Evolutionary conservation across 2,113 vertebrate genomes (phyloP).

Genomic region (Cebus imitator): DNA sequence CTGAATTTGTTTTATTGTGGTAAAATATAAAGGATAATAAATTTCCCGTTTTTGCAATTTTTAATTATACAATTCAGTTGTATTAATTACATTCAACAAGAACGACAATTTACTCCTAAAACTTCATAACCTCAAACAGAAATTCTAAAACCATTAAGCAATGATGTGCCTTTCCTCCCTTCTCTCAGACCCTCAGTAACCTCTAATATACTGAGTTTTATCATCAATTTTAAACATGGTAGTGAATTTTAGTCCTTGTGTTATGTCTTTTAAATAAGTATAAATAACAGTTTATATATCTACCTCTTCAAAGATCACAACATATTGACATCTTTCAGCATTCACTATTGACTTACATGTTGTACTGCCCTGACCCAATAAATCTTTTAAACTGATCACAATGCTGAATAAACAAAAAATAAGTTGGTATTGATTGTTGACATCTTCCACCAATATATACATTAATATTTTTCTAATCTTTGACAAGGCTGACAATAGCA

Average conservation of each 20-base stretch:
- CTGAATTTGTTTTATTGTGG: background rate
- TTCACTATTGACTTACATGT: background rate
- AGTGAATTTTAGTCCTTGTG: background rate
- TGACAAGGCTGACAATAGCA: too few relatives aligned
- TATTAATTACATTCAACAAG: background rate
- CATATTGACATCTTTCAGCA: background rate
- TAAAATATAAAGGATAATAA: background rate
- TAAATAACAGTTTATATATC: background rate
- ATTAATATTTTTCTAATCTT: background rate
- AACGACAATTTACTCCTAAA: background rate
- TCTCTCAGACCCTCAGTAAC: background rate
- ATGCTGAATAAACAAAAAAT: background rate
- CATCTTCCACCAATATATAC: background rate
- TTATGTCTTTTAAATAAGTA: background rate
- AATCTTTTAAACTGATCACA: background rate
- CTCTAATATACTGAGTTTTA: background rate
- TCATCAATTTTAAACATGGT: background rate
- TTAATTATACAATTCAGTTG: background rate
- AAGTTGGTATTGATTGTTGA: background rate
- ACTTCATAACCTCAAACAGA: background rate
- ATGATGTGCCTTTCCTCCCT: background rate
- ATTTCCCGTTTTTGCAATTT: background rate
- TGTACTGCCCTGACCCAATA: background rate
- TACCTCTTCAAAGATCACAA: background rate
- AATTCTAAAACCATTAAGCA: background rate